Evolutionary conservation across 2,888 invertebrate genomes (phyloP), one percentile per base, ranked within the genome.

Genomic region (Nymphalis c-album): DNA sequence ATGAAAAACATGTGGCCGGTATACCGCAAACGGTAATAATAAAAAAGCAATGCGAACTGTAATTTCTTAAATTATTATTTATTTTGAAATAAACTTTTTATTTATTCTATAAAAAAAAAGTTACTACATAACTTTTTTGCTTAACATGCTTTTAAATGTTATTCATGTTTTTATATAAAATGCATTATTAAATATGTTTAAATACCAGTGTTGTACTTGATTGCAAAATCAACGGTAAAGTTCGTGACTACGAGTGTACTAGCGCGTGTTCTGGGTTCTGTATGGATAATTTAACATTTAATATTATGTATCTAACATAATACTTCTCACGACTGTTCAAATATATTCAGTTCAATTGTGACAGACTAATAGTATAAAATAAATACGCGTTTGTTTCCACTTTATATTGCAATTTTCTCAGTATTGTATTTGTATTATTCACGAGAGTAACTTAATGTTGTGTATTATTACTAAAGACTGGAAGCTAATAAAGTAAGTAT

Each of bases 261-360:
- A 31, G 46, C 64, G 51, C 64, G 64, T 60, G 51, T 31, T 20
- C 46, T 7, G 64, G 45, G 64, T 64, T 64, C 64, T 51, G 64
- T 31, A 46, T 53, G 10, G 16, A 16, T 59, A 59, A n/a, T 51
- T 59, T 59, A 46, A 60, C 40, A 40, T 57, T 57, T 35, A 31
- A 31, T 31, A 57, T 10, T 57, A 57, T 57, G 57, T 57, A 57
- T 3, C 35, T 57, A 35, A 57, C 57, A 57, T 57, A 57, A 57
- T 57, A 57, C 40, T 57, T 57, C 57, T 10, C 57, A 57, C 57
- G 57, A 57, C 57, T 40, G n/a, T 57, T 26, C 31, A 55, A 55
- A 57, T 40, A 57, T 40, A 57, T 57, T 57, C 18, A 57, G 18
- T 18, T 18, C 13, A 35, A 35, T 40, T 57, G 40, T 40, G n/a